Percentiles rank a stretch among this genome's conserved stretches.
Evolutionary conservation across 2,113 vertebrate genomes (phyloP).

Genomic region (Meles meles): DNA sequence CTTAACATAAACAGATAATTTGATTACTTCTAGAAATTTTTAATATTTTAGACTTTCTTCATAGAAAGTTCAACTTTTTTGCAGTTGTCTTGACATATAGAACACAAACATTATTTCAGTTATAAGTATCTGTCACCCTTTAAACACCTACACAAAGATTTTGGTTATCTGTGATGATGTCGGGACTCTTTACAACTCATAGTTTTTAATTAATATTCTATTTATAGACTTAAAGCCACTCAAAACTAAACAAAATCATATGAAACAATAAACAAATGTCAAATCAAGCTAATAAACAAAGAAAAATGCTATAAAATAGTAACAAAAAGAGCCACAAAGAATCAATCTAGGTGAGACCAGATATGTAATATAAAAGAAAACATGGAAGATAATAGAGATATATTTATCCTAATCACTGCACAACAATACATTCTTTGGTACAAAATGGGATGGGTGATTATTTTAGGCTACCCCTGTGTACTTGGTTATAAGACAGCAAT

Average conservation of each 20-base stretch:
- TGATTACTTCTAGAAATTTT: background rate
- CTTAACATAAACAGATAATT: background rate
- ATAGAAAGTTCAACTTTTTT: background rate
- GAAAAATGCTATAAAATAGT: background rate
- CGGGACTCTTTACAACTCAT: background rate
- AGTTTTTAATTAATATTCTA: background rate
- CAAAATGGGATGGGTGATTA: background rate
- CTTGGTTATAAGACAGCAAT: background rate
- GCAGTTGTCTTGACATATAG: background rate
- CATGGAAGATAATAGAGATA: background rate
- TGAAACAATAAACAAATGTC: background rate
- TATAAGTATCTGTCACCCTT: background rate
- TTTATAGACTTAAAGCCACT: background rate
- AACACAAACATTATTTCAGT: background rate
- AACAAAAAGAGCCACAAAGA: background rate
- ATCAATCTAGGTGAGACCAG: background rate
- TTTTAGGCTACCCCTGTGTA: background rate
- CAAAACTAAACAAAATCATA: background rate
- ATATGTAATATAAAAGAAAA: background rate
- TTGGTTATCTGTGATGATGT: background rate
- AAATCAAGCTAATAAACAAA: background rate
- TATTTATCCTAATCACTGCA: background rate
- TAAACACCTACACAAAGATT: background rate
- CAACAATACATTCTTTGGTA: background rate
- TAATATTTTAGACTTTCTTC: background rate